Conservation (phyloP, 1,140 invertebrate genomes). For the Caenorhabditis remanei region DNA sequence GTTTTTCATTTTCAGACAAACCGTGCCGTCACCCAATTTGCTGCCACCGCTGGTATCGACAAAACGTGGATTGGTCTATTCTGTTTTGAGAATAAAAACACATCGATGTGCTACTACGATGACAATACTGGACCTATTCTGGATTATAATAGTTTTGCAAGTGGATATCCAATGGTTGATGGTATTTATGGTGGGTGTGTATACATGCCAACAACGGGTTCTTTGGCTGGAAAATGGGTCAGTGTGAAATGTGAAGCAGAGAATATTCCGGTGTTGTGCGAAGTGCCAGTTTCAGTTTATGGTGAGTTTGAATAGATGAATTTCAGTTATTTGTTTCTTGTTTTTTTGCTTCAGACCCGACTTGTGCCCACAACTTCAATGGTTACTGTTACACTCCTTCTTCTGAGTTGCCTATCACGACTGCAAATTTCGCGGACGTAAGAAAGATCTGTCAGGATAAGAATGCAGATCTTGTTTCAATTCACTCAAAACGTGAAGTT, state of each 20-base stretch:
- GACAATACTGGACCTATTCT: background rate
- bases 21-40: background rate
- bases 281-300: background rate
- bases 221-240: background rate
- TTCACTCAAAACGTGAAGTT: background rate
- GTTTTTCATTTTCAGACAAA: background rate
- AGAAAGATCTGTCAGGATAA: background rate
- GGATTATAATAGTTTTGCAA: background rate
- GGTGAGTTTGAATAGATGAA: background rate
- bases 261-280: background rate
- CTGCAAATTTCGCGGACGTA: background rate
- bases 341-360: too few relatives aligned
- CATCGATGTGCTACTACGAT: background rate
- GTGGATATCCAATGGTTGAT: background rate
- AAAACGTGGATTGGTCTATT: background rate
- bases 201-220: background rate
- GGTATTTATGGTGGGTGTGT: background rate
- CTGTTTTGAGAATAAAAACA: background rate
- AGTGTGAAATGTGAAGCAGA: conserved; percentile 1
- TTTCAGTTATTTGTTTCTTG: too few relatives aligned
- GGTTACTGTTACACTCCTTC: background rate
- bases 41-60: background rate
- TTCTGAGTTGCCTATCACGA: background rate
- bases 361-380: too few relatives aligned
- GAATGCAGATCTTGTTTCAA: background rate